Evolutionary conservation across 2,797 vertebrate genomes (phyloP), one percentile per base, ranked within the genome.

Genomic region (Perodicticus potto): DNA sequence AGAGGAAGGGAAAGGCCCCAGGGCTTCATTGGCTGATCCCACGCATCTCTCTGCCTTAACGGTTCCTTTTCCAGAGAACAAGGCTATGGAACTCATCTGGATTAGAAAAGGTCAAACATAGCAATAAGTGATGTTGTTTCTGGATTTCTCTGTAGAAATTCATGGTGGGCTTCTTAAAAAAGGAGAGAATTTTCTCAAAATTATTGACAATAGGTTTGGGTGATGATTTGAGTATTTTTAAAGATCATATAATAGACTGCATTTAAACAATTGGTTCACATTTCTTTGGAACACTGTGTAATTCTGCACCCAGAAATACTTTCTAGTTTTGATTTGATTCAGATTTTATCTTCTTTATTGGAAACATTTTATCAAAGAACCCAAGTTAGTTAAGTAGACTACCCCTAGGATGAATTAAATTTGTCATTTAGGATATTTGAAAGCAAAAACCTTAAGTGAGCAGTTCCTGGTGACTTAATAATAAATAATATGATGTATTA

Each of bases 351-450:
- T 27, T 92, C 53, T 74, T 53, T 45, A 32, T 81, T 76, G 78
- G 72, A 78, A 34, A 63, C 40, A 5, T n/a, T 78, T 73, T 40
- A 27, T 55, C 34, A 23, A 12, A 22, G 17, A 32, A 13, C 29
- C 34, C 25, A 83, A 20, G 37, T 45, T 72, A 77, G 11, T 27
- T 63, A n/a, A 59, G 16, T 82, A 12, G 45, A 43, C 57, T 49
- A 40, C 13, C 70, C 67, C 67, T 76, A 34, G 29, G 12, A 63
- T 32, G 65, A 53, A 8, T 96, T 76, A 25, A 82, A 61, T 76
- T 84, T 72, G 53, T 95, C 25, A 16, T 19, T 49, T 55, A 83
- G 72, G 55, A 37, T 80, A 20, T 82, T 81, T 73, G 65, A 87
- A 89, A 91, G 78, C 86, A 63, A 57, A 76, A 86, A n/a, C 7